Evolutionary conservation across 2,113 vertebrate species (phyloP), one percentile per base, ranked within the genome.

Genomic region (Nothocercus nigrocapillus): DNA sequence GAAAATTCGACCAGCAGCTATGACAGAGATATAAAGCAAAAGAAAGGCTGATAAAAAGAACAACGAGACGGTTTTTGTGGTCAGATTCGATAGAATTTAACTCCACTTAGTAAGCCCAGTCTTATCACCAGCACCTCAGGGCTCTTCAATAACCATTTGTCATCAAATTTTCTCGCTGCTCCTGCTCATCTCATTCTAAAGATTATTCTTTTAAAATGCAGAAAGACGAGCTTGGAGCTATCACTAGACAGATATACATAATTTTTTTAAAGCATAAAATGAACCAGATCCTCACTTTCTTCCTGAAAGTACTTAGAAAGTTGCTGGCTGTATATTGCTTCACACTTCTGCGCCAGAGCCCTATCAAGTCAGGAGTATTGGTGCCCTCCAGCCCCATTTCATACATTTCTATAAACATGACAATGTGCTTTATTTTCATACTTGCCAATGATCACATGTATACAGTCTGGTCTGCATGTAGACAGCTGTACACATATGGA

Each of bases 61-160:
- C 80, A 96, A 53, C 78, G 70, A 92, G 70, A 76, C 14, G 15
- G 90, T 91, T 90, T 92, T 88, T 86, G 77, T 1, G 38, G 93
- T 79, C 76, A 90, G 92, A 94, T 92, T 84, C 51, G 85, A 93
- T 34, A 84, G 83, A 79, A 68, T 36, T 69, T 5, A 76, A 74
- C 58, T 93, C 67, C 87, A 82, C 70, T 90, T 87, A 90, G 74
- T 82, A 87, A 96, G 94, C 70, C 80, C 86, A 24, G 69, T 54
- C 81, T 96, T 96, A 96, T 97, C 93, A 82, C 62, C 40, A 95
- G 61, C 67, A 96, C 94, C 92, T 94, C 93, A 76, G 90, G 93
- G 96, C 86, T 95, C 93, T 81, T 95, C 88, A 94, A 90, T 94
- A 96, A 93, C 85, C 92, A 93, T 90, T 94, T 89, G 93, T 96